Evolutionary conservation across 2,888 invertebrate genomes (phyloP), one percentile per base, ranked within the genome.

Genomic region (Apomyelois bistriatella): DNA sequence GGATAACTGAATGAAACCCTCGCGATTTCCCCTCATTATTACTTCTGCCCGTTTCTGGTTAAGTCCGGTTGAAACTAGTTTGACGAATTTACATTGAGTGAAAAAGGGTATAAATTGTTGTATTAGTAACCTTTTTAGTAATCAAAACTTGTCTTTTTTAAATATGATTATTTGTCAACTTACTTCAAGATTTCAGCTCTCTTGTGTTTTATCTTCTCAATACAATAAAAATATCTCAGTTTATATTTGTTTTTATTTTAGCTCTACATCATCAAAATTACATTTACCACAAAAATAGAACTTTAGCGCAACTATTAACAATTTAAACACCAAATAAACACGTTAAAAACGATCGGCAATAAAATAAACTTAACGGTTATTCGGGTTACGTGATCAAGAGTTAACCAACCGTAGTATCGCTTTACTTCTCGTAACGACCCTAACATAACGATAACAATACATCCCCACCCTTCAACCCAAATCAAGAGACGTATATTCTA

Each of bases 271-370:
- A 22, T 22, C 3, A 22, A 5, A 5, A 22, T 22, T 5, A 22
- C 22, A 3, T 3, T 22, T 3, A 22, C 22, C 22, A 2, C 22
- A 22, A 22, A 22, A 22, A 22, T 22, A 22, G 5, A 22, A 22
- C 3, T 22, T 22, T 22, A 3, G 22, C 22, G 5, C 22, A 22
- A n/a, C n/a, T n/a, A n/a, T n/a, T n/a, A 22, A 22, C 22, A 32
- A 32, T 32, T 6, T 10, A 8, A 7, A 9, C n/a, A 28, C 28
- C 28, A 3, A 5, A 28, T 7, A 28, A 12, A 43, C 43, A 30
- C 41, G 30, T 46, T 48, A 48, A 51, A 54, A 48, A 42, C 52
- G 16, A 42, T 48, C 22, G n/a, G 42, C 36, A 36, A 48, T 52
- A 52, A 48, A 46, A 48, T 30, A 9, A 54, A 48, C 15, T 40